phyloP scores from a whole-genome alignment of 30 jellyfish, hydroid and myxozoan species.

The Aurelia aurita region DNA sequence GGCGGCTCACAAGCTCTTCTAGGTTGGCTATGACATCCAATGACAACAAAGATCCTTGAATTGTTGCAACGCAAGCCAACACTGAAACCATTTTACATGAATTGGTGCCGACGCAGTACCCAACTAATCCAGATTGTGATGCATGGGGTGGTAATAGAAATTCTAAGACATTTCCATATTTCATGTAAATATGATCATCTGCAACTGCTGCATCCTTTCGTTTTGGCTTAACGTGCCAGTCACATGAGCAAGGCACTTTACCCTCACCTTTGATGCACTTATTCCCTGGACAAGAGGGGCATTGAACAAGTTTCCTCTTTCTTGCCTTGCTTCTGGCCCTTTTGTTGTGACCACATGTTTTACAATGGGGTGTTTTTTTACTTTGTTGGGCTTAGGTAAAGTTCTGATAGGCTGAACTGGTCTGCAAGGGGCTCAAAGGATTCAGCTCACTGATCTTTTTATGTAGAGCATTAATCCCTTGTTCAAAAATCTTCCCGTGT shows the following conservation, averaged over 20 bases:
- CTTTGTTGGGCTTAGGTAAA: not conserved
- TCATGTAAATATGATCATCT: not conserved
- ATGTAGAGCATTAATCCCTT: no score
- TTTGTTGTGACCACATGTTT: not conserved
- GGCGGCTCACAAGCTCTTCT: not conserved
- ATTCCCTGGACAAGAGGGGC: conserved; percentile 12
- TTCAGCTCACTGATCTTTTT: no score
- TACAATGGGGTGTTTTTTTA: conserved; percentile 10
- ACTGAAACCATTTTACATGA: not conserved
- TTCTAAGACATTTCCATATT: not conserved
- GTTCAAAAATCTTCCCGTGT: no score
- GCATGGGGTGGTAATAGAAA: conserved; percentile 3
- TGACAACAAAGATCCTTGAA: conserved; percentile 6
- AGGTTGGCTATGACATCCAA: not conserved
- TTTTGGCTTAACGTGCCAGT: conserved; percentile 8
- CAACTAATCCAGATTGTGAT: conserved; percentile 1
- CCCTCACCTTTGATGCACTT: conserved; percentile 3
- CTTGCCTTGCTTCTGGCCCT: conserved; percentile 8
- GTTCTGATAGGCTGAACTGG: no score
- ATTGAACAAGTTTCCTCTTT: not conserved
- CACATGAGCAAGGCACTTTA: conserved; percentile 16
- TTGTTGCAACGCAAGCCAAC: conserved; percentile 4
- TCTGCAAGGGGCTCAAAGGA: no score
- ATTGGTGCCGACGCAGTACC: conserved; percentile 2
- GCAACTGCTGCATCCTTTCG: not conserved